Evolutionary conservation across 2,888 invertebrate species (phyloP).

Genomic region (Drosophila bunnanda): DNA sequence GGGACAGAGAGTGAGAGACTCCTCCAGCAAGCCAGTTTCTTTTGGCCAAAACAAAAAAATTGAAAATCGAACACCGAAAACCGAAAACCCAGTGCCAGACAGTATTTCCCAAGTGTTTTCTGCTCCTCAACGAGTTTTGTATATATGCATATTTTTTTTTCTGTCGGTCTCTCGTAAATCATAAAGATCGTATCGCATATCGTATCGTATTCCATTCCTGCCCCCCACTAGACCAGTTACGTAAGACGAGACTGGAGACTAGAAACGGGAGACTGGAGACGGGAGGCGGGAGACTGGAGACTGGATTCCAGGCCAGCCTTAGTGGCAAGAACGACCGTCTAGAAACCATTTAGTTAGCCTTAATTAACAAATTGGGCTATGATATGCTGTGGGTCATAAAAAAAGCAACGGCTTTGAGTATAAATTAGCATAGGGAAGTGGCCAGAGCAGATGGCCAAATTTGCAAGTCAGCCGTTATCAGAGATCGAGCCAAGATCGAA

Average conservation of each 20-base stretch:
- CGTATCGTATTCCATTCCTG: conserved; percentile 4
- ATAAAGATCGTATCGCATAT: conserved; percentile 36
- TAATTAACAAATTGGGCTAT: conserved; percentile 6
- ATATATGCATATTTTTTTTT: conserved; percentile 7
- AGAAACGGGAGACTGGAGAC: not conserved
- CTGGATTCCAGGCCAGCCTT: not conserved
- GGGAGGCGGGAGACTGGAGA: not conserved
- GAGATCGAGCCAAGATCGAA: conserved; percentile 7
- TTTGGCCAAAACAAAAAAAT: not conserved
- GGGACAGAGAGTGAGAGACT: not conserved
- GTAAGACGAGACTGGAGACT: conserved; percentile 1
- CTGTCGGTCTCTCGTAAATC: conserved; percentile 26
- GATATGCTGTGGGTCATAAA: conserved; percentile 16
- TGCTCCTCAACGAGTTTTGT: conserved; percentile 24
- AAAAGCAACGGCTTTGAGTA: conserved; percentile 5
- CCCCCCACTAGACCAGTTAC: conserved; percentile 6
- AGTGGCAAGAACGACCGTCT: not conserved
- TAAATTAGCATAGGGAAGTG: conserved; percentile 41
- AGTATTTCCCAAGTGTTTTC: conserved; percentile 16
- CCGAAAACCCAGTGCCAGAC: conserved; percentile 3
- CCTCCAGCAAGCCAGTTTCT: not conserved
- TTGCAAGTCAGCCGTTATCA: conserved; percentile 29
- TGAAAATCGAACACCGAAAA: not conserved
- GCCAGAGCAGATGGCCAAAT: conserved; percentile 23
- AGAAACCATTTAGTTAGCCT: conserved; percentile 2